Evolutionary conservation across 92 coral and sea anemone species (phyloP), one percentile per base, ranked within the genome.

Genomic region (Epizoanthus scotinus): DNA sequence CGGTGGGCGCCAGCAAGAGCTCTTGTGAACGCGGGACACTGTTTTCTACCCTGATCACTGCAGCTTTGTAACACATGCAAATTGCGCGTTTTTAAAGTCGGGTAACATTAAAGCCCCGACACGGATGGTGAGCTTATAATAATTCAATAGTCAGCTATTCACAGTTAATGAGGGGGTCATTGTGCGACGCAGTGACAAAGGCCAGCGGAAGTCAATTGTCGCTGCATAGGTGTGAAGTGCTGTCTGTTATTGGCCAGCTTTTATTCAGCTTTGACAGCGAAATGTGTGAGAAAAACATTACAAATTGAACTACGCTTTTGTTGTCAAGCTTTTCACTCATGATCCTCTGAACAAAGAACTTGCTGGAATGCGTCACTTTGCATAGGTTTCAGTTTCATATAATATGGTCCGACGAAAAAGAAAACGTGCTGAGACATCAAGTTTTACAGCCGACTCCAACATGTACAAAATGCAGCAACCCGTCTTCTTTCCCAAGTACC

Each of bases 31-130:
- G 38, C 55, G 8, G 26, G 21, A 75, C 19, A 60, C 20, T 59
- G 19, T 22, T 24, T 74, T 27, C 25, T 29, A 3, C 9, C 49
- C 28, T 24, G 31, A 57, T 20, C 81, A 3, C 81, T 53, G 5
- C n/a, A 60, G 55, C 67, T 58, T 40, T 75, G 81, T 75, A 59
- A 75, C 81, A 75, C 81, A 75, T 75, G 81, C 68, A 75, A 75
- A 75, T 75, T 75, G 69, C 19, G 81, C 81, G 38, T 75, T 59
- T n/a, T 75, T 75, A 55, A 36, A 75, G 68, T n/a, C 81, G 38
- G 25, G 28, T 29, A 20, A 70, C 55, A 49, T n/a, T n/a, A n/a
- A n/a, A n/a, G n/a, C n/a, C n/a, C 31, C 26, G 67, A 58, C 63
- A 75, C 68, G 68, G 81, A 58, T 75, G 59, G 57, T 24, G 22